A percentile compares a stretch with the other conserved stretches of the same genome.
Conservation (phyloP, 2,797 vertebrate species). For the Molossus molossus region DNA sequence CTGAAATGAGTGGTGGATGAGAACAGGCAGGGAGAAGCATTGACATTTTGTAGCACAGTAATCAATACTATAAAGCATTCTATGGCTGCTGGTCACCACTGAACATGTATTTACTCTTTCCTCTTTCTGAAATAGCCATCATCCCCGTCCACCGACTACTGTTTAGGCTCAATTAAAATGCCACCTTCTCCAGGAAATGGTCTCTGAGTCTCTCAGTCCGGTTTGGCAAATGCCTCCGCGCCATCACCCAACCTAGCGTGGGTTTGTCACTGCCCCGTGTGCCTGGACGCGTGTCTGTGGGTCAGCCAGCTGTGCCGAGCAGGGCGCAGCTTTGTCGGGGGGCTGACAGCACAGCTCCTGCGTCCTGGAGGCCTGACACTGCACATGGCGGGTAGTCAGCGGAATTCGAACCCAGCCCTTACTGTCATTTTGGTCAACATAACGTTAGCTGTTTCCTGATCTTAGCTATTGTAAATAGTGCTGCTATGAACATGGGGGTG, state of each 20-base stretch:
- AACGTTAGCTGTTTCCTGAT: neutral
- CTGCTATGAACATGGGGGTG: too few species aligned
- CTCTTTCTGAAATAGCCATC: neutral
- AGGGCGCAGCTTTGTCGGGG: neutral
- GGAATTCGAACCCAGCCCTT: neutral
- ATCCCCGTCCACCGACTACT: neutral
- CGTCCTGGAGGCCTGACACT: neutral
- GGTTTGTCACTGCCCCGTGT: neutral
- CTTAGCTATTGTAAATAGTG: too few species aligned
- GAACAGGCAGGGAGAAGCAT: neutral
- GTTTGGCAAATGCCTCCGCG: neutral
- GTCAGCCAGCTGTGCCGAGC: accelerated
- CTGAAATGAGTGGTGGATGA: neutral
- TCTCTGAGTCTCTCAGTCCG: neutral
- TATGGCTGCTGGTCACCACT: neutral
- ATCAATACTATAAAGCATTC: neutral
- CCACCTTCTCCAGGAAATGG: neutral
- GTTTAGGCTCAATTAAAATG: neutral
- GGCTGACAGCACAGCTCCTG: neutral
- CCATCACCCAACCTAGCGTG: accelerated
- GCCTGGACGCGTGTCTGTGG: neutral
- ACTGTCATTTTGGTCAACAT: neutral
- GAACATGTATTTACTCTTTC: neutral
- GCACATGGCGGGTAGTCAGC: neutral
- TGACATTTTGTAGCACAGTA: neutral